Percentiles rank a stretch among this genome's conserved stretches.
Conservation (phyloP, 2,797 vertebrate species). For the Naso thynnoides region DNA sequence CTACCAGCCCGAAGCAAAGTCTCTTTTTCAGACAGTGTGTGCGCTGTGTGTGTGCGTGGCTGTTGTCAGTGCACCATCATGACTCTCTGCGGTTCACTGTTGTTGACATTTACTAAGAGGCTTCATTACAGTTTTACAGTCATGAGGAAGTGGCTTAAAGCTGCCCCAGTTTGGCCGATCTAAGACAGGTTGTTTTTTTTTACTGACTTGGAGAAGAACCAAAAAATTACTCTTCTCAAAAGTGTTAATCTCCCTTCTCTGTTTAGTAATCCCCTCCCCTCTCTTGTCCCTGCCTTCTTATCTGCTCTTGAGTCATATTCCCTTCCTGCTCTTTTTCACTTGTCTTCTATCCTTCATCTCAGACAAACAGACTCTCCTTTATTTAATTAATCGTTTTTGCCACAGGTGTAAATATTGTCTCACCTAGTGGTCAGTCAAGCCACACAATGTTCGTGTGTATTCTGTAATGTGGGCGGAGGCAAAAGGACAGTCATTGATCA, state of each 20-base stretch:
- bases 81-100: slow-evolving; percentile 16
- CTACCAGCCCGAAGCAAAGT: slow-evolving; percentile 24
- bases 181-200: slow-evolving; percentile 38
- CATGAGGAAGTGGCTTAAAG: slow-evolving; percentile 9
- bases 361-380: slow-evolving; percentile 24
- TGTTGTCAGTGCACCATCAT: slow-evolving; percentile 11
- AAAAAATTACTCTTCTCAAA: neutral
- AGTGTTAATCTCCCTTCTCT: slow-evolving; percentile 1
- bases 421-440: neutral
- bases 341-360: slow-evolving; percentile 7
- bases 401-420: slow-evolving; percentile 38
- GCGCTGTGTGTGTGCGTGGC: slow-evolving; percentile 18
- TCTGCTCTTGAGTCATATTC: slow-evolving; percentile 1
- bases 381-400: neutral
- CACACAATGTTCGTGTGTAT: slow-evolving; percentile 22
- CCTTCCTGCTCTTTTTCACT: slow-evolving; percentile 6
- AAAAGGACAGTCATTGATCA: slow-evolving; percentile 51
- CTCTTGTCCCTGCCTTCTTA: slow-evolving; percentile 2
- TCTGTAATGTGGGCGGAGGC: slow-evolving; percentile 1
- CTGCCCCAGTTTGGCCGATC: slow-evolving; percentile 17
- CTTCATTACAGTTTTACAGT: slow-evolving; percentile 19
- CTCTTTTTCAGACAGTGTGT: slow-evolving; percentile 33
- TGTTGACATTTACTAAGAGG: slow-evolving; percentile 28
- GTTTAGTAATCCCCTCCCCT: neutral
- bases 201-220: neutral